These are phyloP conservation scores for Tokudaia muenninki DNA, from an alignment of 2,797 vertebrate genomes.

Conservation along the genomic window DNA sequence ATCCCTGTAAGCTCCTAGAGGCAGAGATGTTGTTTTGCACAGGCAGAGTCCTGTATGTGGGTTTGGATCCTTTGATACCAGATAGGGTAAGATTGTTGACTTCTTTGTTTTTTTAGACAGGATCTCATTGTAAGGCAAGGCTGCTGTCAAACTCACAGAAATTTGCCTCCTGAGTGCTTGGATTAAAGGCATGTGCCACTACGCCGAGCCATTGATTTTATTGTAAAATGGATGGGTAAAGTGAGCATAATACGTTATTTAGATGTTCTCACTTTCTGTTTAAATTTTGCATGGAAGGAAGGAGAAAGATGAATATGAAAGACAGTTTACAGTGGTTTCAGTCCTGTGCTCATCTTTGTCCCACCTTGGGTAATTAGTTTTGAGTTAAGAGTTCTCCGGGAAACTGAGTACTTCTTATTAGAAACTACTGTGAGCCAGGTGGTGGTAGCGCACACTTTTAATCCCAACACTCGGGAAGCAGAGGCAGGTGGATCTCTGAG, in stretches of 20 bases:
- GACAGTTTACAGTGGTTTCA: background rate
- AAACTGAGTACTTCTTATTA: no score
- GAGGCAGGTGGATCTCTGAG: no score
- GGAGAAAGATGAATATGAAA: background rate
- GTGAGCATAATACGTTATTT: background rate
- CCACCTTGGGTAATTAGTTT: no score
- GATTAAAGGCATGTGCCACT: no score
- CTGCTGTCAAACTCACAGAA: background rate
- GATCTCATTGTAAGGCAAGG: background rate
- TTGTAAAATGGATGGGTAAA: constrained; percentile 11
- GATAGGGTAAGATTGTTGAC: background rate
- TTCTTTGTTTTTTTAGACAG: background rate
- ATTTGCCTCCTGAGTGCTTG: no score
- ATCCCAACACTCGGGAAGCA: no score
- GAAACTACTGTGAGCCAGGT: background rate
- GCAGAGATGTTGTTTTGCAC: background rate
- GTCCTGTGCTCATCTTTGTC: no score
- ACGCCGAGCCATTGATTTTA: background rate
- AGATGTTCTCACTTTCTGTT: constrained; percentile 1
- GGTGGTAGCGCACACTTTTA: background rate
- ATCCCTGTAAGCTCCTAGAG: background rate
- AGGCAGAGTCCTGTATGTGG: background rate
- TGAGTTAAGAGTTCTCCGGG: no score
- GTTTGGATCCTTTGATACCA: background rate
- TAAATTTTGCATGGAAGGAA: background rate